A percentile compares a stretch with the other conserved stretches of the same genome.
These are phyloP conservation scores for Lepidurus apus DNA, from an alignment of 1,140 invertebrate genomes.

Conservation along the genomic window DNA sequence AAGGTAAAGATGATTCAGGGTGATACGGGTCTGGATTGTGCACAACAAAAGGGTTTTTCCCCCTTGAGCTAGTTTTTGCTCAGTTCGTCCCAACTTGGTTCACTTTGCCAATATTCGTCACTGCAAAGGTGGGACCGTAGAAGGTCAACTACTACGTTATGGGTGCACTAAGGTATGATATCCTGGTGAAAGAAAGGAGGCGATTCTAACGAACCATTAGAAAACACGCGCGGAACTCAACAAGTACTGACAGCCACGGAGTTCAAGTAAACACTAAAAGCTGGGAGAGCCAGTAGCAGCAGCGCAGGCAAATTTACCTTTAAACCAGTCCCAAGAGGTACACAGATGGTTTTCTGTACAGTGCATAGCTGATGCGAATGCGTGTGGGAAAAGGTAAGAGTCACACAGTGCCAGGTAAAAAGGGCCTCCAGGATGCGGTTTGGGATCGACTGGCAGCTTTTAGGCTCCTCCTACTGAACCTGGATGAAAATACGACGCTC, in stretches of 20 bases:
- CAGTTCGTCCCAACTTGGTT: background rate
- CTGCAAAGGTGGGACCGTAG: background rate
- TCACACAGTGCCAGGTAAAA: background rate
- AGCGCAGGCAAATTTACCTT: background rate
- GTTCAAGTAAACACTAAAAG: background rate
- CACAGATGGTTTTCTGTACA: background rate
- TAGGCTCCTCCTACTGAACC: background rate
- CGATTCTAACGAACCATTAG: background rate
- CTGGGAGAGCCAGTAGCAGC: background rate
- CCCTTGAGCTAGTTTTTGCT: background rate
- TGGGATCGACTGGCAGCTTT: background rate
- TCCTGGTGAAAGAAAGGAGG: too few relatives aligned
- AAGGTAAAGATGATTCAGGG: too few relatives aligned
- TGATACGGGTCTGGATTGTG: background rate
- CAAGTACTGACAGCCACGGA: background rate
- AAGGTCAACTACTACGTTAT: background rate
- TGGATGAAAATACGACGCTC: background rate
- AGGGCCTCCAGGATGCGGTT: background rate
- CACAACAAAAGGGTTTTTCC: background rate
- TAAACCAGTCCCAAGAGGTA: background rate
- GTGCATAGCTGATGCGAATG: background rate
- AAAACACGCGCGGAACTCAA: background rate
- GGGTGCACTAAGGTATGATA: too few relatives aligned
- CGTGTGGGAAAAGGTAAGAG: background rate
- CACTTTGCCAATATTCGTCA: constrained; percentile 18